Evolutionary conservation across 2,113 vertebrate genomes (phyloP), one percentile per base, ranked within the genome.

Genomic region (Otis tarda): DNA sequence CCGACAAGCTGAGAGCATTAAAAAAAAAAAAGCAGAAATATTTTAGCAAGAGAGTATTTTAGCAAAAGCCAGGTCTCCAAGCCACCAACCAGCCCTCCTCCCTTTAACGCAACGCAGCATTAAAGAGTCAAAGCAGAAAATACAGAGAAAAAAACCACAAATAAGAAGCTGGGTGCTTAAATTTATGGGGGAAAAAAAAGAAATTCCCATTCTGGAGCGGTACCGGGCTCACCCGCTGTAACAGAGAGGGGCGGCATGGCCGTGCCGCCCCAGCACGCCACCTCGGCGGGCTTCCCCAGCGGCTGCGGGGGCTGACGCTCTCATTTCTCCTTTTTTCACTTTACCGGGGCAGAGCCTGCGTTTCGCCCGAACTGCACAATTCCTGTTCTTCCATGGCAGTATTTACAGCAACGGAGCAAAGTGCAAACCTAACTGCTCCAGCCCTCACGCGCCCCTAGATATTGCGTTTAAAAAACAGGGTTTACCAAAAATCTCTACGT

Each of bases 401-500:
- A 10, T 33, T 28, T 59, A 41, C 17, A 61, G 43, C 43, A 22
- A 45, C 65, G 28, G 56, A 68, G 19, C 6, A 22, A 88, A 61
- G 53, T 1, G 18, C 53, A 39, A 70, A 56, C 0, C 0, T 1
- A 10, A 39, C 37, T 2, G 2, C 37, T 30, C 0, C 7, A 35
- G 56, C 37, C 59, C 64, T 30, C 8, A 37, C 7, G 1, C 7
- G 10, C 18, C 17, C 39, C 17, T 41, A 15, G 1, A 7, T 0
- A 4, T 0, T 39, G 43, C 3, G 9, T 7, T 20, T 31, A 3
- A 60, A 64, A 85, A 89, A 41, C 3, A 4, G 6, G 41, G 1
- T 37, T 90, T 10, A 57, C 20, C 19, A 7, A 67, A 39, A 43
- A 28, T 7, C 24, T 13, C 2, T 1, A 17, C 7, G 4, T 18